These are phyloP conservation scores for Triplophysa siluroides DNA, from an alignment of 2,113 vertebrate genomes.

Conservation along the genomic window DNA sequence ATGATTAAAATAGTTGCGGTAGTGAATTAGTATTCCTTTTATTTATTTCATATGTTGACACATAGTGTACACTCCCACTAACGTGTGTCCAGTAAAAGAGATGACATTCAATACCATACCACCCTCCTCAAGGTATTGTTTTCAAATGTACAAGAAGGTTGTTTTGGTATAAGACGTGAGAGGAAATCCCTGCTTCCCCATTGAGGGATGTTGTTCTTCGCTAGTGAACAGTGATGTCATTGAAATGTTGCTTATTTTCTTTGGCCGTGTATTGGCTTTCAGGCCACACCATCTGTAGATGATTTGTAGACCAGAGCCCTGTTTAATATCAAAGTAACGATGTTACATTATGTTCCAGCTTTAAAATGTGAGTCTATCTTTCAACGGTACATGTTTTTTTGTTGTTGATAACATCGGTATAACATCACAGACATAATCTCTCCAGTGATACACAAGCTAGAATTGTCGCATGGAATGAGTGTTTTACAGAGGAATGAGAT, in stretches of 20 bases:
- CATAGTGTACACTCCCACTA: not conserved
- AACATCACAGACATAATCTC: not conserved
- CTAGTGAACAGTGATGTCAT: not conserved
- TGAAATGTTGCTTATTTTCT: not conserved
- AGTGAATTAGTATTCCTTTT: too few relatives aligned
- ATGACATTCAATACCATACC: too few relatives aligned
- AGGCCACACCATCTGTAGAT: not conserved
- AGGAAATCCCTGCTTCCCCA: slow-evolving; percentile 21
- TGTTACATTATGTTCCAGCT: not conserved
- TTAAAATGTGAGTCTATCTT: not conserved
- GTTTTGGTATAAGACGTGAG: slow-evolving; percentile 24
- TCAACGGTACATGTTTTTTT: too few relatives aligned
- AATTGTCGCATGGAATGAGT: not conserved
- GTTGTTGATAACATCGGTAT: not conserved
- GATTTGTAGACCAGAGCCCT: not conserved
- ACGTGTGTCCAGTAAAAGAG: not conserved
- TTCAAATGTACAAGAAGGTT: not conserved
- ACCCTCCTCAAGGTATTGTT: not conserved
- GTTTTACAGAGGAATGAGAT: not conserved
- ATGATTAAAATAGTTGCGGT: too few relatives aligned
- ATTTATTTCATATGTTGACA: too few relatives aligned
- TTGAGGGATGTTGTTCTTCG: slow-evolving; percentile 17
- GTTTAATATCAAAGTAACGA: slow-evolving; percentile 15
- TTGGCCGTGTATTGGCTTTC: not conserved
- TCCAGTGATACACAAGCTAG: not conserved